phyloP scores from a whole-genome alignment of 2,888 invertebrate genomes.

The Amblyjoppa proteus region DNA sequence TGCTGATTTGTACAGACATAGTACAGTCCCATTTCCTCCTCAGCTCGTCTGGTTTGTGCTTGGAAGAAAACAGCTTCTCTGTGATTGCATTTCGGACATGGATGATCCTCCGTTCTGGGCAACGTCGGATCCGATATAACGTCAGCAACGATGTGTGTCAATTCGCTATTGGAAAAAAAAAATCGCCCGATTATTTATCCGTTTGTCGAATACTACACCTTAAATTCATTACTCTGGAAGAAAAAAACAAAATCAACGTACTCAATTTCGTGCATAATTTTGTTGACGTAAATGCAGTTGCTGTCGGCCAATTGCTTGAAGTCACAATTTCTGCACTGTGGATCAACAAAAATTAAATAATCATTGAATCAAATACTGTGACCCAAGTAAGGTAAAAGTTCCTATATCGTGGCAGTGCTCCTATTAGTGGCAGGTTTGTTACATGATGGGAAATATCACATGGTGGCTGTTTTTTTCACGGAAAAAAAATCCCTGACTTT shows the following conservation, averaged over 20 bases:
- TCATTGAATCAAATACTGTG: slow-evolving; percentile 22
- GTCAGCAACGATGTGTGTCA: slow-evolving; percentile 99
- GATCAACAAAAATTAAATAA: slow-evolving; percentile 70
- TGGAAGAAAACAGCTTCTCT: slow-evolving; percentile 99
- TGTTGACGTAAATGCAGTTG: slow-evolving; percentile 99
- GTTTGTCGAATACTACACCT: not conserved
- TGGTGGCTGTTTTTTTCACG: too few species aligned
- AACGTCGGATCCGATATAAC: slow-evolving; percentile 99
- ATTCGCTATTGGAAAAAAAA: slow-evolving; percentile 88
- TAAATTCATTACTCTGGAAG: not conserved
- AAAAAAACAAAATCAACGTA: slow-evolving; percentile 84
- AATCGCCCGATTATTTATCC: not conserved
- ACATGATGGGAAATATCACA: too few species aligned
- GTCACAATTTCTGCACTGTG: slow-evolving; percentile 97
- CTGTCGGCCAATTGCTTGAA: slow-evolving; percentile 98
- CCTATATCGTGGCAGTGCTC: too few species aligned
- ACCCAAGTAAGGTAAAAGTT: not conserved
- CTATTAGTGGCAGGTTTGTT: too few species aligned
- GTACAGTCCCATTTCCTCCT: slow-evolving; percentile 99
- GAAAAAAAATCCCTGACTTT: too few species aligned
- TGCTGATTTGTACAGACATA: slow-evolving; percentile 97
- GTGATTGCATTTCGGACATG: slow-evolving; percentile 98
- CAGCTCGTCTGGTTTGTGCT: slow-evolving; percentile 98
- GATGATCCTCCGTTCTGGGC: slow-evolving; percentile 99
- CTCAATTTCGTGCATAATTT: slow-evolving; percentile 99